phyloP scores from a whole-genome alignment of 2,797 vertebrate species.

The Bradypodion pumilum region DNA sequence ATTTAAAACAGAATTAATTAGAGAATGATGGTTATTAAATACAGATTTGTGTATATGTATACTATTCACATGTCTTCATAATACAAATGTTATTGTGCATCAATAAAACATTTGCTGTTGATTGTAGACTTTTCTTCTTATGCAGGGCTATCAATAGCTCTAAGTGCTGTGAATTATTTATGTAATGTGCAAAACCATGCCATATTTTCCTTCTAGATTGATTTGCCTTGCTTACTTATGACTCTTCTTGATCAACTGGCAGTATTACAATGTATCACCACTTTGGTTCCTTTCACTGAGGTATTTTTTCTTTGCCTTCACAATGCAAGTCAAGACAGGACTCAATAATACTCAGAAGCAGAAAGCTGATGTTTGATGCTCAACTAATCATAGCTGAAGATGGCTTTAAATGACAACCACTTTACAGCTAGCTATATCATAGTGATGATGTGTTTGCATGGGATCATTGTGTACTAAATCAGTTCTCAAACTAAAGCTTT shows the following conservation, averaged over 20 bases:
- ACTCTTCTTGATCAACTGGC: conserved; percentile 48
- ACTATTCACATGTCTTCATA: conserved; percentile 46
- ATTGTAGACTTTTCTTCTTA: conserved; percentile 56
- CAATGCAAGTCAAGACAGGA: neutral
- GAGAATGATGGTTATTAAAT: conserved; percentile 54
- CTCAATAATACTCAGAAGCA: neutral
- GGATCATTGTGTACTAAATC: neutral
- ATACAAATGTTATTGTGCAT: conserved; percentile 48
- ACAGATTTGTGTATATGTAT: conserved; percentile 34
- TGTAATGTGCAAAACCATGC: conserved; percentile 41
- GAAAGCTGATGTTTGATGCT: neutral
- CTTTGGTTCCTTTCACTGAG: neutral
- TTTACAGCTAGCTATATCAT: neutral
- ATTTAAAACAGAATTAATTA: conserved; percentile 54
- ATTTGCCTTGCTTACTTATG: conserved; percentile 47
- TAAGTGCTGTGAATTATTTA: conserved; percentile 65
- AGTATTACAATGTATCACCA: neutral
- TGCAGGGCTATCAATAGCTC: conserved; percentile 58
- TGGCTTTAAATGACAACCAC: neutral
- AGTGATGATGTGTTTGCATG: neutral
- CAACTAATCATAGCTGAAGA: no score
- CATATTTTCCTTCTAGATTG: conserved; percentile 40
- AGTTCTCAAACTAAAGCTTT: neutral
- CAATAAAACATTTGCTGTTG: conserved; percentile 64
- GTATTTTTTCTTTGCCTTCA: neutral